phyloP scores from a whole-genome alignment of 1,140 invertebrate genomes.

The Saccostrea glomerata region DNA sequence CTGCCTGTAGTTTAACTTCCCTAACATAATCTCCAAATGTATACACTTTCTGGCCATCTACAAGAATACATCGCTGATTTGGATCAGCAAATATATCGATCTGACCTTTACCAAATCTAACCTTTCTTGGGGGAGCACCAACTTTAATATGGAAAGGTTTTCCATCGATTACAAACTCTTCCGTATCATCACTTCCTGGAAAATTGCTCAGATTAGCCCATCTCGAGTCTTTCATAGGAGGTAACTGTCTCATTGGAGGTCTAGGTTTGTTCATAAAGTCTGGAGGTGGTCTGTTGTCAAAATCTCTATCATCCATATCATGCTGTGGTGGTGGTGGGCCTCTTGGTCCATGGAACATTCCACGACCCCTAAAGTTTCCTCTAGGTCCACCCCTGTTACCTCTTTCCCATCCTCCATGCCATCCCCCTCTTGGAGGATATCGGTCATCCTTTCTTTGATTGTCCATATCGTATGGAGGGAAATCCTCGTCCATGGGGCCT shows the following conservation, averaged over 20 bases:
- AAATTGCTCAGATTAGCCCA: constrained; percentile 54
- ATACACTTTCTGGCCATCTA: constrained; percentile 70
- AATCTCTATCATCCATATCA: constrained; percentile 30
- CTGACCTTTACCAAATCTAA: constrained; percentile 60
- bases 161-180: constrained; percentile 75
- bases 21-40: constrained; percentile 75
- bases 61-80: constrained; percentile 65
- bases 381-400: constrained; percentile 8
- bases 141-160: constrained; percentile 71
- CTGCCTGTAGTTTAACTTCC: constrained; percentile 62
- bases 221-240: constrained; percentile 41
- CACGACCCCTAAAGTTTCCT: not conserved
- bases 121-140: constrained; percentile 63
- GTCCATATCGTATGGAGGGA: constrained; percentile 29
- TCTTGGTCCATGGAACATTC: not conserved
- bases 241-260: not conserved
- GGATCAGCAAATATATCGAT: constrained; percentile 69
- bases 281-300: constrained; percentile 35
- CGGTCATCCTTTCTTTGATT: constrained; percentile 29
- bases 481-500: constrained; percentile 15
- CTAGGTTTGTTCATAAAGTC: constrained; percentile 24
- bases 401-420: constrained; percentile 30
- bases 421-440: constrained; percentile 19
- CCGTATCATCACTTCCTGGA: constrained; percentile 57
- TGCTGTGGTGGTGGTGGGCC: not conserved